phyloP scores from a whole-genome alignment of 2,113 vertebrate species.

The Antidorcas marsupialis region DNA sequence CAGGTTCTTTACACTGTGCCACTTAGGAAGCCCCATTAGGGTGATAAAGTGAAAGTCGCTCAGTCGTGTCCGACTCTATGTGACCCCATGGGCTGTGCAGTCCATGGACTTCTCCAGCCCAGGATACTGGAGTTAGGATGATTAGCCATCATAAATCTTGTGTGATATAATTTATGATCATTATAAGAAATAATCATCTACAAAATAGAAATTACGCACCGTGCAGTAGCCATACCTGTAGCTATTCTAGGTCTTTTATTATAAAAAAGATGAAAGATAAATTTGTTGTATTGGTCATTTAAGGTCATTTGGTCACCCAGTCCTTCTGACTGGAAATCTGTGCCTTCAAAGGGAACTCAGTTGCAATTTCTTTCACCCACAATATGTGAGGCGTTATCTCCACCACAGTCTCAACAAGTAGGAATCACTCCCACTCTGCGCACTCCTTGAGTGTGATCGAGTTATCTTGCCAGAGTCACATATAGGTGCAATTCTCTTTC shows the following conservation, averaged over 20 bases:
- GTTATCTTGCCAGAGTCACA: not conserved
- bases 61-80: accelerated
- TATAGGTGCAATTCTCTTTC: not conserved
- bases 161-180: not conserved
- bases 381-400: not conserved
- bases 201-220: not conserved
- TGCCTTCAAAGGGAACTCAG: not conserved
- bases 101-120: not conserved
- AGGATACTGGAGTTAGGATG: not conserved
- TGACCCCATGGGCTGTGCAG: not conserved
- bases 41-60: not conserved
- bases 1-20: not conserved
- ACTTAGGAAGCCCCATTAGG: not conserved
- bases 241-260: not conserved
- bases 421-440: not conserved
- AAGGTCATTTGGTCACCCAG: not conserved
- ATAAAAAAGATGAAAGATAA: not conserved
- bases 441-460: not conserved
- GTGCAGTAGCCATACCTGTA: not conserved
- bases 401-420: not conserved
- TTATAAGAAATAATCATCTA: not conserved
- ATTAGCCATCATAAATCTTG: not conserved
- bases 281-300: not conserved
- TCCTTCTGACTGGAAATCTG: not conserved
- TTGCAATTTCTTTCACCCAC: not conserved